Base-by-base conservation (phyloP, 1,140 invertebrate genomes). In the Hyles euphorbiae region DNA sequence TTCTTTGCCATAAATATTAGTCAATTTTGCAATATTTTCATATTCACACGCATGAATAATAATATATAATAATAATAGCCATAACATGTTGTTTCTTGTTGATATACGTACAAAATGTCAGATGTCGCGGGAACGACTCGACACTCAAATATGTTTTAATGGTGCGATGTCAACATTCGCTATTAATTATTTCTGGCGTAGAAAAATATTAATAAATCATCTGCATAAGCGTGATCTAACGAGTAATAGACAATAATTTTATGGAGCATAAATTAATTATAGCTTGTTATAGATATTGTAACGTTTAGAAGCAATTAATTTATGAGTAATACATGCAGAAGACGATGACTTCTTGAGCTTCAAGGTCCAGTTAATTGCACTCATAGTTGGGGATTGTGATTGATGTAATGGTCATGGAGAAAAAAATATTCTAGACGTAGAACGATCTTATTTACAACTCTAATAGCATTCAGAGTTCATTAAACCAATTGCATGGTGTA, bases 271-370 rank as follows among this genome's bases (percentile, higher is more conserved):
- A 67, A 70, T 70, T 70, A 59, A 70, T 67, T 64, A 60, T 65
- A 45, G 57, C 54, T 53, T 62, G 56, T 63, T 69, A 65, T 49
- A 60, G 47, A 52, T 53, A 61, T 6, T 56, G 34, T 60, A 56
- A 44, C 57, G 36, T 62, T 59, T 60, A 47, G 34, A 32, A 57
- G 43, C 58, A 74, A 74, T 78, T 76, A 78, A 77, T 77, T 77
- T 73, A 81, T 74, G 68, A 44, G 59, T 77, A 71, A 81, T 79
- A 64, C 67, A 78, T 76, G 67, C 68, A 70, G 61, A 58, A 71
- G 65, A 61, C 68, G 70, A 74, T 62, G 65, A 70, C 60, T 51
- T 60, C 43, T 63, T 57, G 4, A 32, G 55, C 50, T 57, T 58
- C 63, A 65, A 65, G 63, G 63, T 57, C 50, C 44, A 48, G 46